phyloP scores from a whole-genome alignment of 2,113 vertebrate species.

The Orientallactaga bullata region DNA sequence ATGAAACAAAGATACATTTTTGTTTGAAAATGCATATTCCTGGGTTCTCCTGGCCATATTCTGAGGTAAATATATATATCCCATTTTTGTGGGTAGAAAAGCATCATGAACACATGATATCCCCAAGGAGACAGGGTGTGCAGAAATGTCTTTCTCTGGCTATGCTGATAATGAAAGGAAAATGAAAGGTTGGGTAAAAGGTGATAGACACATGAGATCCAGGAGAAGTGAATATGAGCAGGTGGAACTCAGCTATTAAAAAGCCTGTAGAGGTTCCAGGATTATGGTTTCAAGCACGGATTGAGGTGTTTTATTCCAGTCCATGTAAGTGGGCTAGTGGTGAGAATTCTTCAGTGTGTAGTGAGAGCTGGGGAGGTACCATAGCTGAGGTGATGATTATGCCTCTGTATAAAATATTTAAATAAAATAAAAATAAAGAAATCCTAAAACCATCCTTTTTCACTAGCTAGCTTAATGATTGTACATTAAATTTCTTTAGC shows the following conservation, averaged over 20 bases:
- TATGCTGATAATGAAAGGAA: neutral
- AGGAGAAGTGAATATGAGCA: neutral
- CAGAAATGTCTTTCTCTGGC: neutral
- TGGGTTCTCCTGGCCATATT: neutral
- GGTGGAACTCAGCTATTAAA: neutral
- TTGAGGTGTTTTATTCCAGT: neutral
- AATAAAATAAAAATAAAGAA: neutral
- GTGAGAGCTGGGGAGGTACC: neutral
- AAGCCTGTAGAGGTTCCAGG: neutral
- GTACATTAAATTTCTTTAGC: neutral
- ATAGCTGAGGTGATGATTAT: neutral
- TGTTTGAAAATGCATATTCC: neutral
- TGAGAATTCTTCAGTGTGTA: neutral
- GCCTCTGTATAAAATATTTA: neutral
- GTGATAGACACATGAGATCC: neutral
- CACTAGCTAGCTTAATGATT: neutral
- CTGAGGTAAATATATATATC: neutral
- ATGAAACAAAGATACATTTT: neutral
- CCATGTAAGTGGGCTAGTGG: neutral
- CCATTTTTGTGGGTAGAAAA: neutral
- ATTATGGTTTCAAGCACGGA: neutral
- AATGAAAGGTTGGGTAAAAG: neutral
- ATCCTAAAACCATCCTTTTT: neutral
- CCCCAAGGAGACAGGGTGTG: neutral
- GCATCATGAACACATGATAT: neutral